phyloP scores from a whole-genome alignment of 2,113 vertebrate genomes.

The Alosa alosa region DNA sequence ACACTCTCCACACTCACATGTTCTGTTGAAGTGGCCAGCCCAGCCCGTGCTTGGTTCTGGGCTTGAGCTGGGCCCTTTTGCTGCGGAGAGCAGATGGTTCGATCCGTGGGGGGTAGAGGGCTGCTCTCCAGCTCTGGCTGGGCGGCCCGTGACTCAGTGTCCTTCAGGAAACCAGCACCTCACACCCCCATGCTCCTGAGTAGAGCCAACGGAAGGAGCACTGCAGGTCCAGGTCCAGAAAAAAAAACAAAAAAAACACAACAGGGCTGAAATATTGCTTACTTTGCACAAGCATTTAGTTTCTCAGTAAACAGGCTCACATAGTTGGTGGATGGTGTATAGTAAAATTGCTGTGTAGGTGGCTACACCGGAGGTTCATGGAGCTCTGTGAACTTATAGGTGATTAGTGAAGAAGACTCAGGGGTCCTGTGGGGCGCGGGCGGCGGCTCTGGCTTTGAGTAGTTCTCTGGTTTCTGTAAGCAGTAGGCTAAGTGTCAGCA shows the following conservation, averaged over 20 bases:
- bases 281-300: neutral
- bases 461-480: neutral
- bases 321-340: neutral
- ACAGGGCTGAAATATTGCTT: constrained; percentile 7
- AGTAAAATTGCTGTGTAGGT: constrained; percentile 5
- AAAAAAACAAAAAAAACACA: too few relatives aligned
- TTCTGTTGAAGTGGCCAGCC: neutral
- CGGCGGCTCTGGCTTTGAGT: neutral
- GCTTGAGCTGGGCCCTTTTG: neutral
- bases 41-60: neutral
- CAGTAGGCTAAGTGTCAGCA: neutral
- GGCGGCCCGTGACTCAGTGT: neutral
- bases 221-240: neutral
- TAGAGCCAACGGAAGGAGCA: neutral
- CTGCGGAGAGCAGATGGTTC: neutral
- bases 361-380: neutral
- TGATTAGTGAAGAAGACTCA: neutral
- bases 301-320: neutral
- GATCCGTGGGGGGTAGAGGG: neutral
- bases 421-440: neutral
- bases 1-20: neutral
- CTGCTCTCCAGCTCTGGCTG: neutral
- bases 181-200: constrained; percentile 38
- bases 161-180: neutral
- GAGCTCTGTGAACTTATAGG: neutral